Conservation (phyloP, 2,888 invertebrate genomes). For the Lochmaea capreae region DNA sequence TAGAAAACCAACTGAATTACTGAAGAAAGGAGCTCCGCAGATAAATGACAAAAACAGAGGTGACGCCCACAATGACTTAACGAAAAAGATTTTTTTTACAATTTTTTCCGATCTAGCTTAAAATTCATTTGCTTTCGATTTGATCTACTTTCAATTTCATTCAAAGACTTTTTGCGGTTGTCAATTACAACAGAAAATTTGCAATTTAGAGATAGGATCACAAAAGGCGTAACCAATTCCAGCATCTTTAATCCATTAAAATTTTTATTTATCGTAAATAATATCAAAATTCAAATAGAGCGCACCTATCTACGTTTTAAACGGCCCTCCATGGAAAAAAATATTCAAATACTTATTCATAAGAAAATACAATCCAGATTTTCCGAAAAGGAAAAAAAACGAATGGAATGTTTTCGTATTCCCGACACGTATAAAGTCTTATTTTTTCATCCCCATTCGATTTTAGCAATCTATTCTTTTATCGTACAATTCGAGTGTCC, state of each 20-base stretch:
- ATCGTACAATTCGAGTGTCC: slow-evolving; percentile 63
- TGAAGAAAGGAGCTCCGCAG: no score
- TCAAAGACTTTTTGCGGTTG: neutral
- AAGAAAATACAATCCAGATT: slow-evolving; percentile 53
- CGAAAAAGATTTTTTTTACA: slow-evolving; percentile 53
- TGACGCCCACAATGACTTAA: slow-evolving; percentile 28
- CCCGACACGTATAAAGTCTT: slow-evolving; percentile 61
- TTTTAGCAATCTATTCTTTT: slow-evolving; percentile 65
- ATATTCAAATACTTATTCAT: slow-evolving; percentile 59
- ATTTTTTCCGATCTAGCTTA: slow-evolving; percentile 47
- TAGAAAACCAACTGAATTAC: neutral
- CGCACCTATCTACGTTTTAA: neutral
- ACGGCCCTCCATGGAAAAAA: slow-evolving; percentile 28
- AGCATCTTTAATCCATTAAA: no score
- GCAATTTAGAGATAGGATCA: neutral
- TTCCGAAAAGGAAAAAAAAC: slow-evolving; percentile 40
- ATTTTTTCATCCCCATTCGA: slow-evolving; percentile 64
- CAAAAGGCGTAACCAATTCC: no score
- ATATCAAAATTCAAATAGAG: neutral
- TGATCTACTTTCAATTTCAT: slow-evolving; percentile 38
- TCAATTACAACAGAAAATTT: neutral
- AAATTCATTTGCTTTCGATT: slow-evolving; percentile 48
- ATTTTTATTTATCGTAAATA: neutral
- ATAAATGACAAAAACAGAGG: slow-evolving; percentile 50
- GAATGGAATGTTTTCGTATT: slow-evolving; percentile 48